Percentiles rank a stretch among this genome's conserved stretches.
Evolutionary conservation across 2,797 vertebrate genomes (phyloP).

Genomic region (Ctenopoma kingsleyae): DNA sequence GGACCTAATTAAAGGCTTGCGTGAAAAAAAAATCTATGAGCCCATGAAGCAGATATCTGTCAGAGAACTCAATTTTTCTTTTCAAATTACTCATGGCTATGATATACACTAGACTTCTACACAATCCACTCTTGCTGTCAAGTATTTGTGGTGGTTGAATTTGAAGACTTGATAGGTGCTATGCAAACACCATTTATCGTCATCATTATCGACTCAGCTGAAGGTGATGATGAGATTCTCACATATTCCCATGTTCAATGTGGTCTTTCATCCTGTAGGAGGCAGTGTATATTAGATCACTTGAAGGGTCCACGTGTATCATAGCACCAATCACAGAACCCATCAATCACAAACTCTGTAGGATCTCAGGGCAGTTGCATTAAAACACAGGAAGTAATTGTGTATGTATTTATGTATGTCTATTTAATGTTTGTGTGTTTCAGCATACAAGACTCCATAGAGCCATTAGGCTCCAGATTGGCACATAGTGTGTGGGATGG

Average conservation of each 20-base stretch:
- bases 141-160: constrained; percentile 19
- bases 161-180: constrained; percentile 29
- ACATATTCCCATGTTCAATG: constrained; percentile 40
- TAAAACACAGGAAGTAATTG: constrained; percentile 42
- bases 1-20: constrained; percentile 18
- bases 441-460: constrained; percentile 26
- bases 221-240: constrained; percentile 47
- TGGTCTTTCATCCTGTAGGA: constrained; percentile 73
- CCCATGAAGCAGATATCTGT: not conserved
- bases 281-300: constrained; percentile 75
- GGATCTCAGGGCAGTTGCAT: constrained; percentile 35
- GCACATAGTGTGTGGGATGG: constrained; percentile 54
- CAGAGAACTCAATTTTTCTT: not conserved
- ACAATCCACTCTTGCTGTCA: constrained; percentile 15
- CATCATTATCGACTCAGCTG: constrained; percentile 48
- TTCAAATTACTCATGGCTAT: constrained; percentile 2
- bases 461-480: constrained; percentile 53
- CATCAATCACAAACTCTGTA: constrained; percentile 63
- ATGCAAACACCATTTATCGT: constrained; percentile 49
- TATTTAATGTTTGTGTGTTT: constrained; percentile 24
- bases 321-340: constrained; percentile 52
- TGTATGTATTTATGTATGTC: constrained; percentile 29
- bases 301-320: constrained; percentile 46
- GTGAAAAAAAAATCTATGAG: constrained; percentile 18
- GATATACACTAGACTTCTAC: not conserved